These are phyloP conservation scores for Podarcis muralis DNA, from an alignment of 2,113 vertebrate species.

Conservation along the genomic window DNA sequence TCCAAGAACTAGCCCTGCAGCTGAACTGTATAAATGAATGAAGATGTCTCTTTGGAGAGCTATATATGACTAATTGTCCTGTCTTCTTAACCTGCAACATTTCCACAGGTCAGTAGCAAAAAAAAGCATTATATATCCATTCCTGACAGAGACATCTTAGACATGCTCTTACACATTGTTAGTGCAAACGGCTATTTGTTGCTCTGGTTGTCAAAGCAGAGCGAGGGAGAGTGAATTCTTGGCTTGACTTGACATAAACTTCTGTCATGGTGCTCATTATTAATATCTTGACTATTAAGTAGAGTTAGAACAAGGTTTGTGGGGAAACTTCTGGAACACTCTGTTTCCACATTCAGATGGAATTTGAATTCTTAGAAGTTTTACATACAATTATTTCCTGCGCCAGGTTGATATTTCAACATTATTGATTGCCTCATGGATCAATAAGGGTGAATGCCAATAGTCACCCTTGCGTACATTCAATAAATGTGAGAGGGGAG, in stretches of 20 bases:
- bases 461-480: neutral
- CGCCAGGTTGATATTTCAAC: neutral
- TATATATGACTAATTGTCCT: neutral
- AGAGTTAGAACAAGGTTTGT: neutral
- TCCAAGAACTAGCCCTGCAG: slow-evolving; percentile 15
- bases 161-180: neutral
- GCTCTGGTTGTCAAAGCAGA: neutral
- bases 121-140: neutral
- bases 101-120: neutral
- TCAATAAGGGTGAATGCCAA: neutral
- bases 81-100: neutral
- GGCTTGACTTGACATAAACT: too few relatives aligned
- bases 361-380: neutral
- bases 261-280: neutral
- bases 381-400: too few relatives aligned
- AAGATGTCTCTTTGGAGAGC: neutral
- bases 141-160: neutral
- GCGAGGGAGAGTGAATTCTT: neutral
- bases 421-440: neutral
- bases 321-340: too few relatives aligned
- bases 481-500: neutral
- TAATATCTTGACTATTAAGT: too few relatives aligned
- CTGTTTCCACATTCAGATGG: neutral
- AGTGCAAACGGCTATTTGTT: neutral
- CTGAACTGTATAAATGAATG: slow-evolving; percentile 13